Evolutionary conservation across 2,888 invertebrate genomes (phyloP), one percentile per base, ranked within the genome.

Genomic region (Drosophila paramelanica): DNA sequence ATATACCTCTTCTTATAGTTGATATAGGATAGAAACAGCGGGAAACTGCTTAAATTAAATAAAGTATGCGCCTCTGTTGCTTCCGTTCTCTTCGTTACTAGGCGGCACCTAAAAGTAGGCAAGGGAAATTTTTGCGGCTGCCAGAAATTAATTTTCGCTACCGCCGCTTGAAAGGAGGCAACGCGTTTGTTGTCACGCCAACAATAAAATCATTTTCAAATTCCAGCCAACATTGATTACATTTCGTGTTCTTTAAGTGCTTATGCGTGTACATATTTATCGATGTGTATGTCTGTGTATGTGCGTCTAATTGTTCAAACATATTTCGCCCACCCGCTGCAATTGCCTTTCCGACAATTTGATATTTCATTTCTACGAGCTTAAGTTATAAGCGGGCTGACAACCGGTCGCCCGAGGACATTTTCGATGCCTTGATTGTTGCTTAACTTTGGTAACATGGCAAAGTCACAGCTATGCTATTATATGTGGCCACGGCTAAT

Each of bases 71-170:
- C 42, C 45, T 25, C 41, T 46, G 23, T 5, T 27, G 23, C 13
- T 49, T 38, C n/a, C 27, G 43, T 33, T 17, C 17, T 17, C 17
- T 17, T 41, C 23, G 67, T 64, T 61, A 31, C 60, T 70, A 67
- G 57, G 68, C 77, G 52, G 60, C 79, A 20, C 66, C 74, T 42
- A 65, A 75, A 57, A 73, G 81, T 71, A 79, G 69, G 85, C 81
- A 68, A 57, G 17, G 57, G 36, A 50, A 77, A 71, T 68, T 66
- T 45, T 43, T 67, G 64, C 68, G 68, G 68, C 64, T 83, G 57
- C 56, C 39, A 53, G 50, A 69, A 84, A 79, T 79, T 71, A 73
- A 79, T 70, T 82, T 86, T 52, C 60, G 56, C 51, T 55, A 49
- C 38, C 52, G 47, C 42, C 59, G 60, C 64, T 56, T 36, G 25